Conservation (phyloP, 2,888 invertebrate species). For the Leptinotarsa rubiginosa region DNA sequence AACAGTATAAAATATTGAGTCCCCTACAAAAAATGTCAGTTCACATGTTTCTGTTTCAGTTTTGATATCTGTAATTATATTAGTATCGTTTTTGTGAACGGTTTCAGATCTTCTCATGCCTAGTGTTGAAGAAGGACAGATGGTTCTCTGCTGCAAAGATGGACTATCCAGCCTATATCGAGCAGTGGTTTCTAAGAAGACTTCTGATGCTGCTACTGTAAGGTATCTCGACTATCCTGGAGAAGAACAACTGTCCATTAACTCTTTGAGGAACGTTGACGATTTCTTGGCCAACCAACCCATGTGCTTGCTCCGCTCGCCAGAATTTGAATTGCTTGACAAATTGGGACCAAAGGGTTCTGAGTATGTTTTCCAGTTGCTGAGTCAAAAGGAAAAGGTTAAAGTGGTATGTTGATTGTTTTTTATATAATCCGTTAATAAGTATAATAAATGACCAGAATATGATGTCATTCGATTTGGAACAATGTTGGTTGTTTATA, state of each 20-base stretch:
- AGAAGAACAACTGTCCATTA: constrained; percentile 47
- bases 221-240: constrained; percentile 57
- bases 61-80: too few relatives aligned
- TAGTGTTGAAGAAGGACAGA: constrained; percentile 52
- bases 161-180: constrained; percentile 48
- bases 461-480: too few relatives aligned
- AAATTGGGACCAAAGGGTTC: constrained; percentile 28
- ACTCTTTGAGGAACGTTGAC: constrained; percentile 52
- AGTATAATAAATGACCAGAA: too few relatives aligned
- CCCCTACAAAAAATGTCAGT: too few relatives aligned
- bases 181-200: constrained; percentile 49
- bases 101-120: constrained; percentile 48
- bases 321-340: constrained; percentile 42
- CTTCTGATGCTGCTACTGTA: constrained; percentile 45
- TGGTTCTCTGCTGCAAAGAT: constrained; percentile 53
- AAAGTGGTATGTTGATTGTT: constrained; percentile 42
- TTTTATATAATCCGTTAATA: background rate
- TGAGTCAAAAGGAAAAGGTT: constrained; percentile 45
- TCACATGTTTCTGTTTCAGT: too few relatives aligned
- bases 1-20: too few relatives aligned
- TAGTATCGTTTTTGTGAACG: too few relatives aligned
- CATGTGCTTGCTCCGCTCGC: constrained; percentile 46
- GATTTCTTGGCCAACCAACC: constrained; percentile 49
- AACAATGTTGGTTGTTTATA: too few relatives aligned
- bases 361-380: constrained; percentile 38